phyloP scores from a whole-genome alignment of 2,797 vertebrate species.

The Malurus splendens region DNA sequence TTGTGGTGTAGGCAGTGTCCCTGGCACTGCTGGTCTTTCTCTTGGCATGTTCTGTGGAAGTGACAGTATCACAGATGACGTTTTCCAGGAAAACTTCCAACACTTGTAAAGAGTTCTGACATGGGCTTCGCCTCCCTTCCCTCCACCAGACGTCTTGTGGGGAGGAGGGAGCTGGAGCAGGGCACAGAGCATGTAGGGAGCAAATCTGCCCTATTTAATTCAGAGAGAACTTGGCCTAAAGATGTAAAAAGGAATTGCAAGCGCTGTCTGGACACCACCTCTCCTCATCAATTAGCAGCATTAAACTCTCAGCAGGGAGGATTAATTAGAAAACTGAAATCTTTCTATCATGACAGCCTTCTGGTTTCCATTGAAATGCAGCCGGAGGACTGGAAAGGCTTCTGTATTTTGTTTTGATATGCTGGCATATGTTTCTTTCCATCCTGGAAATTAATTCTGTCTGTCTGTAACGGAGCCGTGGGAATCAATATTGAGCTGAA shows the following conservation, averaged over 20 bases:
- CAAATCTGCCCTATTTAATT: not conserved
- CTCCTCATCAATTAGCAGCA: slow-evolving; percentile 1
- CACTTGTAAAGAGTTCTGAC: slow-evolving; percentile 13
- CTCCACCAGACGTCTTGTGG: not conserved
- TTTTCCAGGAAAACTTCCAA: slow-evolving; percentile 43
- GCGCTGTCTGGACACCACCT: not conserved
- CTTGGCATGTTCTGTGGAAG: slow-evolving; percentile 27
- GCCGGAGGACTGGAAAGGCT: slow-evolving; percentile 15
- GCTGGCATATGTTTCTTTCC: slow-evolving; percentile 41
- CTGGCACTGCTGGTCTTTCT: slow-evolving; percentile 27
- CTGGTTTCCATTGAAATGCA: slow-evolving; percentile 36
- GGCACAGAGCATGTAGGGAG: not conserved
- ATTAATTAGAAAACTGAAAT: slow-evolving; percentile 38
- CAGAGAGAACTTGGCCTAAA: not conserved
- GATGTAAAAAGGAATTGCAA: not conserved
- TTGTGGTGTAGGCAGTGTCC: not conserved
- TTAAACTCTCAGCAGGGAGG: slow-evolving; percentile 38
- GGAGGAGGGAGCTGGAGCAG: not conserved
- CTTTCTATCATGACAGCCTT: slow-evolving; percentile 14
- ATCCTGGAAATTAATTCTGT: slow-evolving; percentile 37
- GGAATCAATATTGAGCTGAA: slow-evolving; percentile 37
- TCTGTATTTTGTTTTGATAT: slow-evolving; percentile 51
- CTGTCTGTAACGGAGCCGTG: not conserved
- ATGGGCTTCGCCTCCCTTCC: not conserved
- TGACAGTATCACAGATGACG: not conserved